A percentile compares a stretch with the other conserved stretches of the same genome.
phyloP scores from a whole-genome alignment of 2,113 vertebrate genomes.

The Pavo muticus region DNA sequence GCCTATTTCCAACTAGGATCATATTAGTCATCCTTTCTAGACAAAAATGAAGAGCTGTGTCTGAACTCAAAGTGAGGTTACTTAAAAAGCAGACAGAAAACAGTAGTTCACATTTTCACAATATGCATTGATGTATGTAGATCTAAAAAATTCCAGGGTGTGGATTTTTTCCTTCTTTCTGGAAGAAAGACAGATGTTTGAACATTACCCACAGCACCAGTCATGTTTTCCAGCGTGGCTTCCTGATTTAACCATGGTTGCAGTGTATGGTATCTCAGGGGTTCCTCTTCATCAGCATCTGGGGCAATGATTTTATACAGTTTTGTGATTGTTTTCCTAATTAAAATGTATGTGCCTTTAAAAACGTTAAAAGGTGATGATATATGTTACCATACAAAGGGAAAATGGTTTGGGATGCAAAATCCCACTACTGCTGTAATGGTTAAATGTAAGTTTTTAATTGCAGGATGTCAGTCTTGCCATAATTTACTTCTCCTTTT shows the following conservation, averaged over 20 bases:
- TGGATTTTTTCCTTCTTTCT: neutral
- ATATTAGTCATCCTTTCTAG: constrained; percentile 45
- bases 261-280: constrained; percentile 6
- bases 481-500: neutral
- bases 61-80: neutral
- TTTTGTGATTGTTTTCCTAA: neutral
- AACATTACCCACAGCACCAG: neutral
- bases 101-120: neutral
- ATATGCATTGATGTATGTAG: neutral
- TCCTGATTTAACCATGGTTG: constrained; percentile 29
- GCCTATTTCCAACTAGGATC: constrained; percentile 10
- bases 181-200: constrained; percentile 11
- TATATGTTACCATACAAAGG: neutral
- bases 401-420: neutral
- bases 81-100: constrained; percentile 47
- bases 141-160: constrained; percentile 19
- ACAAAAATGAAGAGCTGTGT: constrained; percentile 24
- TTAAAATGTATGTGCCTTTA: neutral
- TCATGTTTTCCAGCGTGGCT: constrained; percentile 54
- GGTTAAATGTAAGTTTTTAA: neutral
- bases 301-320: neutral
- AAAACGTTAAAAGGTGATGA: neutral
- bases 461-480: neutral
- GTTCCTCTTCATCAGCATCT: constrained; percentile 53
- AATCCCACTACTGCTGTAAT: neutral